Conservation (phyloP, 2,888 invertebrate species). For the Notodonta ziczac region DNA sequence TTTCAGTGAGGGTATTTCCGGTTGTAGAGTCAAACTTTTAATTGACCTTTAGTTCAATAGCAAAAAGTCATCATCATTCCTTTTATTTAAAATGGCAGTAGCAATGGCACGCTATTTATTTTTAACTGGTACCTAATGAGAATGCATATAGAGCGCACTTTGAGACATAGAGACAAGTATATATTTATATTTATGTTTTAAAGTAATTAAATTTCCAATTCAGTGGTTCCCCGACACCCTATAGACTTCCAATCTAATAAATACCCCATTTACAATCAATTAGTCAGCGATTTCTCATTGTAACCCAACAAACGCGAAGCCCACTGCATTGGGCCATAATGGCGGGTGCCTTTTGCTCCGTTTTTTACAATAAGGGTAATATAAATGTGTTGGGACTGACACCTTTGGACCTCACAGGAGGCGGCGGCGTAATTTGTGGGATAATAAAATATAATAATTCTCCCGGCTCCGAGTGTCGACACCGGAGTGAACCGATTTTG, state of each 20-base stretch:
- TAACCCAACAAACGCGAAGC: slow-evolving; percentile 69
- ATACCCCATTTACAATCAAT: slow-evolving; percentile 72
- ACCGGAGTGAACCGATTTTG: slow-evolving; percentile 37
- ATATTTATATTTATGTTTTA: background rate
- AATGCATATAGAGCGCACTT: too few relatives aligned
- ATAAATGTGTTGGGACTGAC: slow-evolving; percentile 79
- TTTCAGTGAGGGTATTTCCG: too few relatives aligned
- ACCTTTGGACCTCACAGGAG: slow-evolving; percentile 82
- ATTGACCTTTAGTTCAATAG: too few relatives aligned
- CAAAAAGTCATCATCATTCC: too few relatives aligned
- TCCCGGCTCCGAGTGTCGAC: slow-evolving; percentile 51
- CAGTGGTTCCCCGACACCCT: slow-evolving; percentile 41
- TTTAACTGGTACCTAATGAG: too few relatives aligned
- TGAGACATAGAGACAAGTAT: background rate
- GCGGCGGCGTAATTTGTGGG: slow-evolving; percentile 73
- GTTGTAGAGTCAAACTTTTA: too few relatives aligned
- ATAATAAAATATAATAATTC: slow-evolving; percentile 78
- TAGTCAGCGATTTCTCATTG: slow-evolving; percentile 75
- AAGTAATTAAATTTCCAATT: too few relatives aligned
- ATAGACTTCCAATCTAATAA: slow-evolving; percentile 66
- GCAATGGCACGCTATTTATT: too few relatives aligned
- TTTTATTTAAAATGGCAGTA: too few relatives aligned
- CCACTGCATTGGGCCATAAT: slow-evolving; percentile 47
- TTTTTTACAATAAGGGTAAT: slow-evolving; percentile 78
- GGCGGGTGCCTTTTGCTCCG: slow-evolving; percentile 70